Conservation (phyloP, 2,888 invertebrate species). For the Caenorhabditis sp. region DNA sequence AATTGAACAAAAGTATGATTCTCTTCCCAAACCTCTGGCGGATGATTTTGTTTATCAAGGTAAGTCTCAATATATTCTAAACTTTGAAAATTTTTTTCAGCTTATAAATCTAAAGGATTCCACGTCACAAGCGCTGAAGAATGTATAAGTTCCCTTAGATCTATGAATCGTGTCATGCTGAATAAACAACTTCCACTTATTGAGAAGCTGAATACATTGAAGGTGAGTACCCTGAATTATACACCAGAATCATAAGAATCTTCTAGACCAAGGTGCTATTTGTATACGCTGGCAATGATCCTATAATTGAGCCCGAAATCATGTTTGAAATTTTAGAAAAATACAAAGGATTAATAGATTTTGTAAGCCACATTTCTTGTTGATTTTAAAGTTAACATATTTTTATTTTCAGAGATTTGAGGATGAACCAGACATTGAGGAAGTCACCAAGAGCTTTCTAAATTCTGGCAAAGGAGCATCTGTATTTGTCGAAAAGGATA, state of each 20-base stretch:
- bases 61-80: constrained; percentile 4
- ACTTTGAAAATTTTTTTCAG: too few species aligned
- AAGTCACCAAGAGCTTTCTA: neutral
- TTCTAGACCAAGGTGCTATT: neutral
- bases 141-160: constrained; percentile 30
- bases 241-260: neutral
- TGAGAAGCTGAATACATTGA: constrained; percentile 27
- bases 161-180: constrained; percentile 29
- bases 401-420: neutral
- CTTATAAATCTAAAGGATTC: constrained; percentile 12
- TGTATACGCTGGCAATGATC: constrained; percentile 35
- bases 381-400: neutral
- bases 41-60: neutral
- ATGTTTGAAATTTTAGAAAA: constrained; percentile 31
- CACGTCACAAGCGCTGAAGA: constrained; percentile 34
- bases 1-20: neutral
- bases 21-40: neutral
- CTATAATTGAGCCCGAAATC: constrained; percentile 41
- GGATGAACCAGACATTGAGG: neutral
- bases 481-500: constrained; percentile 37
- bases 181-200: constrained; percentile 28
- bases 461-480: constrained; percentile 21
- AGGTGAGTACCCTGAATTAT: constrained; percentile 2
- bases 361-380: constrained; percentile 6
- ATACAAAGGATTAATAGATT: constrained; percentile 23